Base-by-base conservation (phyloP, 2,888 invertebrate genomes). In the Ormyrus nitidulus region DNA sequence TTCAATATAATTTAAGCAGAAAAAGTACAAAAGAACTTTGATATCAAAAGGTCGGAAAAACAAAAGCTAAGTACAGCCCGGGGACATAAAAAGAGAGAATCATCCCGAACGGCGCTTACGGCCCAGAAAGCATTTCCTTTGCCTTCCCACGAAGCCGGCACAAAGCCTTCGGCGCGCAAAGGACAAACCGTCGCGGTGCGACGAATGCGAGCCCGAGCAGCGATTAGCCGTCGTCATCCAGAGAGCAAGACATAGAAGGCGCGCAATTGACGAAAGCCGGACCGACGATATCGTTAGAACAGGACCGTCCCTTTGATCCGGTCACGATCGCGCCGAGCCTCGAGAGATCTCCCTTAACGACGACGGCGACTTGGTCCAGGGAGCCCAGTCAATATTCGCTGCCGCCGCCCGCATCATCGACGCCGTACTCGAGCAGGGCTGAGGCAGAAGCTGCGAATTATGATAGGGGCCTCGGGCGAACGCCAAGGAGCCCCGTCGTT, bases 391-490 rank as follows among this genome's bases (percentile, higher is more conserved):
- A 66, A 71, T 66, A 71, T 61, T 66, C 53, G n/a, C 56, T 54
- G 49, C 8, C 13, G 8, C 19, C 70, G 44, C 77, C 77, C 77
- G 77, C 77, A 70, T 73, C 53, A 11, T 53, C 61, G 19, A 51
- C 11, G 72, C 11, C 2, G 19, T 19, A 19, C 19, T 19, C 19
- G 19, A 19, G 19, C 19, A 19, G 19, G 19, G 19, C 19, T 1
- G 85, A 86, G 87, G 84, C 87, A 87, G 87, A 88, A 89, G 87
- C 87, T 87, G 87, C 88, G 87, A 89, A 89, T 90, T 89, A 89
- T 88, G 87, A 90, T 89, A 88, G 88, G 89, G 89, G 89, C 86
- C 84, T 74, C 69, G 80, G 76, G 74, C 70, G 10, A 19, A 19
- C 19, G 19, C 19, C 19, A 70, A 65, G 13, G 46, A 13, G 44